phyloP scores from a whole-genome alignment of 2,797 vertebrate genomes.

The Hozukius guyotensis region DNA sequence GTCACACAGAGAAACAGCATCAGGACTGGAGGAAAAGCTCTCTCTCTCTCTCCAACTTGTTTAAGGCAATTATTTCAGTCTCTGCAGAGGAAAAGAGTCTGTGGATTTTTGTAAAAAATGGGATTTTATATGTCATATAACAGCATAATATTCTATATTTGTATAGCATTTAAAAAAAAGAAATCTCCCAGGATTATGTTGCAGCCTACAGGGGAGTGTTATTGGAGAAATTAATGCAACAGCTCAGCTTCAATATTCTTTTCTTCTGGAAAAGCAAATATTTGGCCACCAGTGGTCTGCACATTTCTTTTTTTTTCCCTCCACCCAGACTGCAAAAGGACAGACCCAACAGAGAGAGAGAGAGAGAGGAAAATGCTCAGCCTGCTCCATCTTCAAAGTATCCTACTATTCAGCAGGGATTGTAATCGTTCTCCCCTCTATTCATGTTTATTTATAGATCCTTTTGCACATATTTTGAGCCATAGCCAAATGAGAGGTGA shows the following conservation, averaged over 20 bases:
- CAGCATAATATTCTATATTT: background rate
- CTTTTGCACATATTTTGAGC: slow-evolving; percentile 73
- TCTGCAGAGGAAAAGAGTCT: background rate
- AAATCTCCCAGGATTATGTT: background rate
- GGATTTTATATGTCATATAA: background rate
- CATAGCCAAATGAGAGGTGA: slow-evolving; percentile 78
- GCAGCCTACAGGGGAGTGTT: background rate
- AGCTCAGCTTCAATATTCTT: background rate
- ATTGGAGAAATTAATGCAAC: background rate
- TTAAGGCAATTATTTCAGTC: slow-evolving; percentile 26
- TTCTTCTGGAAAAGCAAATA: slow-evolving; percentile 27
- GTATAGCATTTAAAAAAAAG: background rate
- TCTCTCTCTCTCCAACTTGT: slow-evolving; percentile 30
- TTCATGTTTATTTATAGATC: slow-evolving; percentile 83
- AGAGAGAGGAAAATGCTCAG: slow-evolving; percentile 31
- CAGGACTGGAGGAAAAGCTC: slow-evolving; percentile 38
- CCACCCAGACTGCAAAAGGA: slow-evolving; percentile 40
- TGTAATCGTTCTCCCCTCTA: slow-evolving; percentile 45
- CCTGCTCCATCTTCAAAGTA: slow-evolving; percentile 71
- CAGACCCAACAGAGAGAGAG: slow-evolving; percentile 5
- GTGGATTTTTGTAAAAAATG: background rate
- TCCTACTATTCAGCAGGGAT: slow-evolving; percentile 67
- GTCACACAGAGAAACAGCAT: slow-evolving; percentile 56
- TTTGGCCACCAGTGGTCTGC: slow-evolving; percentile 39
- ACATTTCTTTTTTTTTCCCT: background rate